These are phyloP conservation scores for Apodemia duryi DNA, from an alignment of 2,888 invertebrate species.

Conservation along the genomic window DNA sequence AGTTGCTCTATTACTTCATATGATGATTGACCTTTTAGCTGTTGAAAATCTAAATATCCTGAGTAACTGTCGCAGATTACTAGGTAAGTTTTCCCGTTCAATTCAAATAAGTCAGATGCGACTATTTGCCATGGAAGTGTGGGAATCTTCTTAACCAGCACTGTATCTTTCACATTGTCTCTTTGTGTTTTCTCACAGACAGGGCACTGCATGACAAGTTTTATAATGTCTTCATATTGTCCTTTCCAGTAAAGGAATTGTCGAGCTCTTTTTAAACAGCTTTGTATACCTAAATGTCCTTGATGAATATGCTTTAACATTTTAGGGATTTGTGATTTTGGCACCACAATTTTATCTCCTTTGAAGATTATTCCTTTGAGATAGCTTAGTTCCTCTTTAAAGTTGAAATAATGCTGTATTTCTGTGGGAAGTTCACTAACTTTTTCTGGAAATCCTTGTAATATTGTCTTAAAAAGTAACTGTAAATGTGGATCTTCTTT, in stretches of 20 bases:
- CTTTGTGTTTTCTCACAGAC: slow-evolving; percentile 23
- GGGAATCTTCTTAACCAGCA: slow-evolving; percentile 25
- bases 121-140: slow-evolving; percentile 27
- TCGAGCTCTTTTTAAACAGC: slow-evolving; percentile 25
- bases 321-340: slow-evolving; percentile 24
- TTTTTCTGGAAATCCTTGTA: slow-evolving; percentile 24
- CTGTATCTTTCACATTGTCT: slow-evolving; percentile 20
- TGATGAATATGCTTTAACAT: slow-evolving; percentile 25
- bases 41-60: slow-evolving; percentile 18
- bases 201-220: slow-evolving; percentile 11
- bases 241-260: slow-evolving; percentile 26
- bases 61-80: slow-evolving; percentile 18
- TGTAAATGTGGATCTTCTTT: slow-evolving; percentile 25
- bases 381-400: slow-evolving; percentile 1
- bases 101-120: slow-evolving; percentile 25
- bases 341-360: slow-evolving; percentile 25
- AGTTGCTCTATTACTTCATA: slow-evolving; percentile 15
- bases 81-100: slow-evolving; percentile 21
- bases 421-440: slow-evolving; percentile 11
- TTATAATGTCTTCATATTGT: slow-evolving; percentile 14
- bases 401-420: no score
- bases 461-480: slow-evolving; percentile 21
- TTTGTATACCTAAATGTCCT: slow-evolving; percentile 26
- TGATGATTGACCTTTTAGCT: slow-evolving; percentile 13
- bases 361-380: slow-evolving; percentile 25